Conservation (phyloP, 2,888 invertebrate species). For the Zele albiditarsus region DNA sequence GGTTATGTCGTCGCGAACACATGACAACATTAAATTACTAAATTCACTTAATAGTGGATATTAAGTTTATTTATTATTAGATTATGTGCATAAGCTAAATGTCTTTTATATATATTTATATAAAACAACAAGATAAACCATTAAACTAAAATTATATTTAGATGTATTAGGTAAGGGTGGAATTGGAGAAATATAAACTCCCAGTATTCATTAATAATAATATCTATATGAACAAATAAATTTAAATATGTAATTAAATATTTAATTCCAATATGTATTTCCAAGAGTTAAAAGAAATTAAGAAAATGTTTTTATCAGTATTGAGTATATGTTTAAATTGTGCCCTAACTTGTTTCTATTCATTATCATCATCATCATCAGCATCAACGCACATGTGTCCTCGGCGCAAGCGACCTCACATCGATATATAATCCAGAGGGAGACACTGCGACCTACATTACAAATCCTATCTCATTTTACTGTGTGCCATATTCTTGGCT, state of each 20-base stretch:
- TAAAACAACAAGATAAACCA: too few relatives aligned
- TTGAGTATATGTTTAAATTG: neutral
- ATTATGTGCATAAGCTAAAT: neutral
- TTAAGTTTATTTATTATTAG: neutral
- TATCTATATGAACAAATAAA: neutral
- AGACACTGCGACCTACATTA: slow-evolving; percentile 61
- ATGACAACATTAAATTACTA: neutral
- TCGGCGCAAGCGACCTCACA: slow-evolving; percentile 9
- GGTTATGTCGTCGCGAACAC: neutral
- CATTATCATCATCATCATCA: neutral
- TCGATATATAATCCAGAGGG: slow-evolving; percentile 17
- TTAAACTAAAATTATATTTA: too few relatives aligned
- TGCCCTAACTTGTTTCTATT: neutral
- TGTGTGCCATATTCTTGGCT: slow-evolving; percentile 39
- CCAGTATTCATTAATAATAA: too few relatives aligned
- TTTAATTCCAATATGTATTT: too few relatives aligned
- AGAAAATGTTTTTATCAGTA: neutral
- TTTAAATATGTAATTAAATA: neutral
- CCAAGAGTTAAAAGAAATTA: too few relatives aligned
- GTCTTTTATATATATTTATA: too few relatives aligned
- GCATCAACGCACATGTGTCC: neutral
- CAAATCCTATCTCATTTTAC: slow-evolving; percentile 25
- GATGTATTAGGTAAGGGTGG: neutral
- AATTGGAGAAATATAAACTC: too few relatives aligned
- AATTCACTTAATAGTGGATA: neutral